Base-by-base conservation (phyloP, 64 coral and sea anemone species). In the Acropora yongei region DNA sequence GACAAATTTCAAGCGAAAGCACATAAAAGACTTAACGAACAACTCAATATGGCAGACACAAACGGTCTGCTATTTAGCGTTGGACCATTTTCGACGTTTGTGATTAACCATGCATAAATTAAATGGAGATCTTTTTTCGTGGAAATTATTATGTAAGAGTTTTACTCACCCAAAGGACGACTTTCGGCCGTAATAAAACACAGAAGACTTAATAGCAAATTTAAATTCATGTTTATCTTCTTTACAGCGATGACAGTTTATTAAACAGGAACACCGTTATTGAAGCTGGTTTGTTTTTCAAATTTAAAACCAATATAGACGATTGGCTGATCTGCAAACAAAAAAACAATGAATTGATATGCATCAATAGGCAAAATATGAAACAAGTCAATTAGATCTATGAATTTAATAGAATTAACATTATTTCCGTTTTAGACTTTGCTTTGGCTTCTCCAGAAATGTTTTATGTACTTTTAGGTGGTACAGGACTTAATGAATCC, bases 111-210 rank as follows among this genome's bases (percentile, higher is more conserved):
- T 13, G 60, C 78, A 63, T 9, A 4, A 18, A 43, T 66, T 53
- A 60, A 81, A 41, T 3, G 1, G 2, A 40, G 40, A 6, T 67
- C 3, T 55, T 10, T 55, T 55, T 55, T 55, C 51, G 10, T 55
- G 10, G 0, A 55, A 55, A 55, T 55, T 10, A 30, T 10, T 7
- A 55, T 5, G 51, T 7, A 7, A 7, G 51, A 55, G 5, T 55
- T 55, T 55, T 47, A 49, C 82, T 85, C 49, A 85, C 82, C 45
- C n/a, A 68, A 85, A 48, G 82, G 44, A 7, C 82, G 82, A 85
- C 61, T 85, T 18, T 71, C 82, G 2, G 39, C 19, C 3, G 20
- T 3, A 8, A 45, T 1, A 39, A 10, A 71, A 18, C 82, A 85
- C 18, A 85, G 11, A 65, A 49, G 43, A 85, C 16, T 11, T 48